Evolutionary conservation across 2,888 invertebrate genomes (phyloP), one percentile per base, ranked within the genome.

Genomic region (Pachycephus smyrnensis): DNA sequence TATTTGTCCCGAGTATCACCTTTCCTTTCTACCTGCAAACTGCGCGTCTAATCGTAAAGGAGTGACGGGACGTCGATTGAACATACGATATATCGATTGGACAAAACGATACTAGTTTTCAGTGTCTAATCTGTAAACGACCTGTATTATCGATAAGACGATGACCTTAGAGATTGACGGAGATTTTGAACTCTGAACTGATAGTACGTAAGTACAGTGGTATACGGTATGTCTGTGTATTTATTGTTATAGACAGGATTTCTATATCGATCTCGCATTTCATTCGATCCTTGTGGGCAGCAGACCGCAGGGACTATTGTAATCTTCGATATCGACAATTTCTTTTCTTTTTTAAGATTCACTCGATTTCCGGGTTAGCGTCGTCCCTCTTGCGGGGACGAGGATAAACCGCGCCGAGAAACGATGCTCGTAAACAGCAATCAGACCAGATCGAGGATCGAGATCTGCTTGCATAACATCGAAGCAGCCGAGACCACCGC

Each of bases 401-500:
- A 81, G 83, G 86, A 86, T 86, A 87, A 85, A 87, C 80, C 79
- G 79, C 80, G 80, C 80, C 80, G 82, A 81, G 84, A 84, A 87
- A 86, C 86, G 86, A 87, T 83, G 83, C 86, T 88, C 87, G 88
- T 88, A 88, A 88, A 88, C 86, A 85, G 86, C 85, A 85, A 88
- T 88, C 88, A 84, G 84, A 86, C 86, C 84, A 84, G 87, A 88
- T 88, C 88, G 84, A 79, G 83, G 84, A 88, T 87, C 85, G 84
- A 81, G 85, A 86, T 87, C 83, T 83, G 82, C 85, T 87, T 87
- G 86, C 88, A 86, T 86, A 88, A 88, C 86, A 82, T 81, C 84
- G 77, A 77, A 77, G 73, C 77, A 82, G 77, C 81, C 73, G 68
- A 76, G 80, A 82, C 80, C 82, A 79, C 80, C 82, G 82, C 81